Evolutionary conservation across 92 coral and sea anemone genomes (phyloP).

Genomic region (Epizoanthus fatuus): DNA sequence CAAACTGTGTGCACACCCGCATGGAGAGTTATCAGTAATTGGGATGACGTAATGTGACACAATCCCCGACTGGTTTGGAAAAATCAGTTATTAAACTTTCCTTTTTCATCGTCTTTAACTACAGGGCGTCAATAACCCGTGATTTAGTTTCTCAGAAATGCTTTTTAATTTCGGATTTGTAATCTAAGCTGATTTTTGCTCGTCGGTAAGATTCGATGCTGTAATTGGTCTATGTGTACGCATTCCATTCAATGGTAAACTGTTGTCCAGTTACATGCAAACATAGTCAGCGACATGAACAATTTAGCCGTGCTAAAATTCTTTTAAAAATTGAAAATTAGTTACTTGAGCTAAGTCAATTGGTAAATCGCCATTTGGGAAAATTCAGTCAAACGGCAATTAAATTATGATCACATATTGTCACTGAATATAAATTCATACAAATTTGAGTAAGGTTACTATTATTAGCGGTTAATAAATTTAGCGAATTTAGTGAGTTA

Average conservation of each 20-base stretch:
- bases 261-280: constrained; percentile 15
- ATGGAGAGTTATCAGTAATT: not conserved
- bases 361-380: too few relatives aligned
- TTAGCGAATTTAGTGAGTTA: too few relatives aligned
- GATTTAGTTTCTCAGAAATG: not conserved
- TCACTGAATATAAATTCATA: too few relatives aligned
- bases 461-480: too few relatives aligned
- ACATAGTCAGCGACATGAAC: too few relatives aligned
- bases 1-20: too few relatives aligned
- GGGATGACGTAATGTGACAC: not conserved
- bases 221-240: not conserved
- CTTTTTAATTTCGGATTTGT: not conserved
- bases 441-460: too few relatives aligned
- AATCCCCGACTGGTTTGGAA: not conserved
- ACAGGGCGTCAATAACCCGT: not conserved
- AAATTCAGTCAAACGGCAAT: too few relatives aligned
- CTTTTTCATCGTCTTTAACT: not conserved
- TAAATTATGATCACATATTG: too few relatives aligned
- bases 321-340: too few relatives aligned
- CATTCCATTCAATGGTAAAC: not conserved
- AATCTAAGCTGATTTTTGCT: not conserved
- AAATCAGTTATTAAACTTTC: not conserved
- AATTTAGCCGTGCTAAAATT: too few relatives aligned
- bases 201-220: not conserved
- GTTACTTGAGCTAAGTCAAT: too few relatives aligned